These are phyloP conservation scores for Pseudotriccus pelzelni DNA, from an alignment of 2,797 vertebrate species.

Conservation along the genomic window DNA sequence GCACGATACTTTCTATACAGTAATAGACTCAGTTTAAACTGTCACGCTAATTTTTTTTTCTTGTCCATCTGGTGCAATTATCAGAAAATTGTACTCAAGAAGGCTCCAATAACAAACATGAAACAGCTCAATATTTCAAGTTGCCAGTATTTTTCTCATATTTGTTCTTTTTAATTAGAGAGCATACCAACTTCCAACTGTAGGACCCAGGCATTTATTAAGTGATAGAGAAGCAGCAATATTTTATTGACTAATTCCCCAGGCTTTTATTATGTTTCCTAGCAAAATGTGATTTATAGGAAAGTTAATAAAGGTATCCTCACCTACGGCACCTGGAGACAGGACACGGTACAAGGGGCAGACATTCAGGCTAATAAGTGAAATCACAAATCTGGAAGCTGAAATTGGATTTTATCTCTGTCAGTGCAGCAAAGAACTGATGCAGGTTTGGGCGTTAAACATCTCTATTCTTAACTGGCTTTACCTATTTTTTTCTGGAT, in stretches of 20 bases:
- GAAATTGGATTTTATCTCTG: constrained; percentile 52
- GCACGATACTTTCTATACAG: background rate
- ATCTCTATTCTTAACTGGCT: background rate
- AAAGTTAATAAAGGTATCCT: constrained; percentile 66
- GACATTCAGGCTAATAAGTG: constrained; percentile 58
- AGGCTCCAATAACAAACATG: constrained; percentile 25
- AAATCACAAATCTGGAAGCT: constrained; percentile 57
- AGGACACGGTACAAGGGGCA: constrained; percentile 47
- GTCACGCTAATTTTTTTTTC: background rate
- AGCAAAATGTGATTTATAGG: constrained; percentile 61
- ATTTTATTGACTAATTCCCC: constrained; percentile 64
- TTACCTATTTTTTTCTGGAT: background rate
- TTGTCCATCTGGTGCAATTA: constrained; percentile 51
- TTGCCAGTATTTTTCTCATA: constrained; percentile 51
- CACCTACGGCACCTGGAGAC: constrained; percentile 57
- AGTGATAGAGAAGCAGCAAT: constrained; percentile 32
- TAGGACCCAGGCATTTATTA: constrained; percentile 48
- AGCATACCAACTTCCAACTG: constrained; percentile 2
- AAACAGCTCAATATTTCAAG: constrained; percentile 47
- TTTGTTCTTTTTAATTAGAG: constrained; percentile 69
- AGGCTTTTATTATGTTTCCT: constrained; percentile 65
- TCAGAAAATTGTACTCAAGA: constrained; percentile 35
- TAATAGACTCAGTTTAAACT: constrained; percentile 28
- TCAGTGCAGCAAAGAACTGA: background rate
- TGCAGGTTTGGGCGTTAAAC: background rate